Conservation (phyloP, 2,888 invertebrate species). For the Drosophila nr. perissopoda region DNA sequence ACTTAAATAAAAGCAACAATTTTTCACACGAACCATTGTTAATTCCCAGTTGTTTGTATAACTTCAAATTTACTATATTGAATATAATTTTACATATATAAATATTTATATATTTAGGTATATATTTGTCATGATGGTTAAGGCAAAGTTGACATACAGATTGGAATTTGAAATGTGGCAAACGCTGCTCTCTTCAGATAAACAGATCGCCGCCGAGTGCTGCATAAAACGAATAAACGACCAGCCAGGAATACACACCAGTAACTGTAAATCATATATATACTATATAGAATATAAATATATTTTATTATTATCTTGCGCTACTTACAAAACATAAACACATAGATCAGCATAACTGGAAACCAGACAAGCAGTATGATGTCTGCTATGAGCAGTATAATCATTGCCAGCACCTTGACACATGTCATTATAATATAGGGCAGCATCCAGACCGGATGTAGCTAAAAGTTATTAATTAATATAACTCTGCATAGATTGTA, state of each 20-base stretch:
- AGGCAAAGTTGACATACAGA: constrained; percentile 35
- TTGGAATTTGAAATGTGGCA: constrained; percentile 39
- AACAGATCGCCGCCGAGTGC: constrained; percentile 67
- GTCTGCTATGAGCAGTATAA: constrained; percentile 42
- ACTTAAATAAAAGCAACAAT: constrained; percentile 35
- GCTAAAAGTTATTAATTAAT: constrained; percentile 9
- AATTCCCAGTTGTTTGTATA: background rate
- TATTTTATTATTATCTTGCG: background rate
- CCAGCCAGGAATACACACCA: constrained; percentile 59
- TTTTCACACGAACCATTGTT: constrained; percentile 1
- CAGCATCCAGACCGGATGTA: constrained; percentile 39
- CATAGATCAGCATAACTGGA: constrained; percentile 26
- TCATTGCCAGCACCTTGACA: constrained; percentile 41
- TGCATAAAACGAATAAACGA: constrained; percentile 71
- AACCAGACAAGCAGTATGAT: constrained; percentile 8
- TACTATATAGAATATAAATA: background rate
- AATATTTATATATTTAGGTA: background rate
- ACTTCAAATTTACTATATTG: background rate
- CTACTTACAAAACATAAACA: constrained; percentile 40
- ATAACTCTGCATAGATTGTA: background rate
- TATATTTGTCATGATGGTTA: constrained; percentile 37
- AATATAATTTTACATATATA: background rate
- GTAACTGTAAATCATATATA: constrained; percentile 26
- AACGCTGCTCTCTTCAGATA: constrained; percentile 29
- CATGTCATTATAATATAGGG: constrained; percentile 35